Conservation (phyloP, 2,113 vertebrate genomes). For the Channa maculata region DNA sequence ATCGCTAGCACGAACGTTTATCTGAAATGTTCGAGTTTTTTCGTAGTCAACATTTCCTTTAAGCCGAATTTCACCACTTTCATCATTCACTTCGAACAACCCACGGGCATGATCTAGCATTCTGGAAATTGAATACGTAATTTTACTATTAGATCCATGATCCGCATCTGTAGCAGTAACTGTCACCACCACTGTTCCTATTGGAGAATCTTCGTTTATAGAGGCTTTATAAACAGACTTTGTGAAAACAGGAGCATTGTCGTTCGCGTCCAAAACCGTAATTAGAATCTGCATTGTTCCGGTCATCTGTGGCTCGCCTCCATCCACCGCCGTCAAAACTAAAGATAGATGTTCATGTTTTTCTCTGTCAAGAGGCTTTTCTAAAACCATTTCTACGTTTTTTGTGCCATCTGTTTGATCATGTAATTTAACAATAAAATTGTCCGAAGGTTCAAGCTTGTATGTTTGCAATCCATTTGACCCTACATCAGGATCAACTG, state of each 20-base stretch:
- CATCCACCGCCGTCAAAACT: conserved; percentile 64
- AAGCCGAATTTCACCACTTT: conserved; percentile 72
- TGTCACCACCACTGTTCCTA: conserved; percentile 56
- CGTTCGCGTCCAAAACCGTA: conserved; percentile 87
- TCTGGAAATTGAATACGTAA: conserved; percentile 75
- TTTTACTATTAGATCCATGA: conserved; percentile 67
- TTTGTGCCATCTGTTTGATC: conserved; percentile 38
- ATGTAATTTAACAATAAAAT: conserved; percentile 69
- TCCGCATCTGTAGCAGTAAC: conserved; percentile 79
- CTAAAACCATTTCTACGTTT: conserved; percentile 66
- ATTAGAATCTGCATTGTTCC: conserved; percentile 68
- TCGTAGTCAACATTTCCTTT: conserved; percentile 79
- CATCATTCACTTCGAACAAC: conserved; percentile 70
- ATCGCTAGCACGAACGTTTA: conserved; percentile 79
- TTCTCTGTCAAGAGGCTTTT: conserved; percentile 70
- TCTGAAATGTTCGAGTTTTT: conserved; percentile 68
- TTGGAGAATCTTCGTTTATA: conserved; percentile 71
- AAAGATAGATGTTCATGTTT: conserved; percentile 43
- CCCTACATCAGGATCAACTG: conserved; percentile 82
- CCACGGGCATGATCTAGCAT: conserved; percentile 54
- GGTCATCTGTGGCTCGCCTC: conserved; percentile 59
- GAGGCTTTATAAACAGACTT: conserved; percentile 69
- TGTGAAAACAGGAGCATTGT: conserved; percentile 85
- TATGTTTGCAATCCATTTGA: conserved; percentile 82
- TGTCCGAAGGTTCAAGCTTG: conserved; percentile 69